Evolutionary conservation across 2,113 vertebrate species (phyloP).

Genomic region (Heptranchias perlo): DNA sequence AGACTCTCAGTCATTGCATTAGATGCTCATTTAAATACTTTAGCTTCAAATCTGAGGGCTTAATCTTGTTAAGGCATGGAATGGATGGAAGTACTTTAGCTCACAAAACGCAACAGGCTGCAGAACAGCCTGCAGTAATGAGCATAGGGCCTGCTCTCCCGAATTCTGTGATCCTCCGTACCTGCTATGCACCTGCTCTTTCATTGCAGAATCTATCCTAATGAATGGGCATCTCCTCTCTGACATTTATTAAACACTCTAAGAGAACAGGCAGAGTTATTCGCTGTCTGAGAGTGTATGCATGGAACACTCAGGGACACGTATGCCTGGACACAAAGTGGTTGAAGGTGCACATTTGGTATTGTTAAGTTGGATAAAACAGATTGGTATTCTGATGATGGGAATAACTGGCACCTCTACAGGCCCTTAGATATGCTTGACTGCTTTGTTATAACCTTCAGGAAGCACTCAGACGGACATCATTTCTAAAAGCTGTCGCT

Average conservation of each 20-base stretch:
- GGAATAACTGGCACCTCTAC: background rate
- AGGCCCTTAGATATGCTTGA: background rate
- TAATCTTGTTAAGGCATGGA: background rate
- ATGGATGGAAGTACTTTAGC: background rate
- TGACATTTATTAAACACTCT: no score
- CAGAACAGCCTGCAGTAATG: no score
- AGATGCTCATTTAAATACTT: background rate
- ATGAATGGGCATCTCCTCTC: background rate
- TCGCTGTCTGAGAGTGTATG: background rate
- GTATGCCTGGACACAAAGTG: background rate
- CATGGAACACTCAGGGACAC: background rate
- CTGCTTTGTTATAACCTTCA: background rate
- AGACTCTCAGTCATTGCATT: background rate
- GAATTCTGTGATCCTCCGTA: background rate
- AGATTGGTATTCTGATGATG: background rate
- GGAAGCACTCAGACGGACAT: background rate
- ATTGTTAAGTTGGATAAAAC: background rate
- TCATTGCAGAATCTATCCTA: background rate
- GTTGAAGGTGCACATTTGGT: background rate
- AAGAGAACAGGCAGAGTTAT: background rate
- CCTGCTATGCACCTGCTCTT: background rate
- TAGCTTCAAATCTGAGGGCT: background rate
- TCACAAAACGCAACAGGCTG: background rate
- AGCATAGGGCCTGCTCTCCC: background rate
- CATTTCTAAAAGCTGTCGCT: conserved; percentile 23